Base-by-base conservation (phyloP, 2,113 vertebrate species). In the Dryoscopus gambensis region DNA sequence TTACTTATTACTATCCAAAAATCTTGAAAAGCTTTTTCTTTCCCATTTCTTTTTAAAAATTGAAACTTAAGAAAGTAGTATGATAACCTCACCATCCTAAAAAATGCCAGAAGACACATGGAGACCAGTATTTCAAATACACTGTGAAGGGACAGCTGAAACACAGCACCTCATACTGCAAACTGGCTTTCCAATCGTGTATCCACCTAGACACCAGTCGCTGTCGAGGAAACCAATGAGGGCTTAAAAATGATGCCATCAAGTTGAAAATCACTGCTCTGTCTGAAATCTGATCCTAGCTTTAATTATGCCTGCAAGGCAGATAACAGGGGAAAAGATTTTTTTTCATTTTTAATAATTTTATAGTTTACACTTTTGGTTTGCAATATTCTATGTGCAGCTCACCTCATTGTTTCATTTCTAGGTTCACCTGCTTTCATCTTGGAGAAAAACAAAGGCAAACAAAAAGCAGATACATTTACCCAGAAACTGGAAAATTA, bases 241-340 rank as follows among this genome's bases (percentile, higher is more conserved):
- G 53, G 53, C 80, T 93, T 87, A 64, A 84, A 95, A 89, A 73
- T n/a, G 30, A 73, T 18, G 49, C 65, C 15, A 19, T 76, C 84
- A 84, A 84, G 77, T 5, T 75, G 83, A 89, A 95, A 93, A 92
- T 81, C 69, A 84, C 40, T 90, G 68, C 83, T 89, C 73, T 89
- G 23, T 15, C 92, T 95, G 56, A 79, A 92, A 79, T 40, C 49
- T 50, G 28, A 60, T 81, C 64, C 69, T 86, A 68, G 56, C 42
- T 75, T 53, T 86, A 88, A 93, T 75, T 77, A 77, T 47, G 64
- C 47, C 85, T 56, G 69, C 42, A 53, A 90, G 69, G 71, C 76
- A 65, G 56, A 87, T 21, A 23, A 75, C 1, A 7, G 31, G 6
- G 42, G 4, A 73, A 78, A 64, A 80, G 5, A 57, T 4, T 69